These are phyloP conservation scores for Pygocentrus nattereri DNA, from an alignment of 2,797 vertebrate species.

Conservation along the genomic window DNA sequence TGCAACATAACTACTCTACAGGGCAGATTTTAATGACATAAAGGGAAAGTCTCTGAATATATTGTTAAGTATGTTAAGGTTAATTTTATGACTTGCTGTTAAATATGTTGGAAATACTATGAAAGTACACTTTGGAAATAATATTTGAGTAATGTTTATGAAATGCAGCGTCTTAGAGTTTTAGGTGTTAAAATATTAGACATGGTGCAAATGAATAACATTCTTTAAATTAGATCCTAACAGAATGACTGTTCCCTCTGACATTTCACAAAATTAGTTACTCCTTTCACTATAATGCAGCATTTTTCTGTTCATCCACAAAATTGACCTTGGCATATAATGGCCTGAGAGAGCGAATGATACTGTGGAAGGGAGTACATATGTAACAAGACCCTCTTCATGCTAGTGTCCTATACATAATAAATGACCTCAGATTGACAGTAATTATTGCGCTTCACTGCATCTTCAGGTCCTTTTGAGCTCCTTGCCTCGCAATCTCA, in stretches of 20 bases:
- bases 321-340: constrained; percentile 10
- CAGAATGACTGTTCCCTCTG: not conserved
- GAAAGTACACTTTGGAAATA: too few relatives aligned
- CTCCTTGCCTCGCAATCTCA: constrained; percentile 8
- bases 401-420: not conserved
- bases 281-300: not conserved
- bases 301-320: not conserved
- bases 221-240: not conserved
- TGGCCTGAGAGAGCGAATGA: not conserved
- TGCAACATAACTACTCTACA: not conserved
- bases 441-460: not conserved
- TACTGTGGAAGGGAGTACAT: not conserved
- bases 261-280: not conserved
- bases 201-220: not conserved
- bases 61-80: not conserved
- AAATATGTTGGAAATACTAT: too few relatives aligned
- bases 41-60: not conserved
- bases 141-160: too few relatives aligned
- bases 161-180: too few relatives aligned
- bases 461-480: constrained; percentile 31
- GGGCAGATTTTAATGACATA: not conserved
- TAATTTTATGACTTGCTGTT: not conserved
- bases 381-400: constrained; percentile 12
- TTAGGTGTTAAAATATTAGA: not conserved
- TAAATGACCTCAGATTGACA: constrained; percentile 10